These are phyloP conservation scores for Protobothrops flavoviridis DNA, from an alignment of 2,113 vertebrate genomes.

Conservation along the genomic window DNA sequence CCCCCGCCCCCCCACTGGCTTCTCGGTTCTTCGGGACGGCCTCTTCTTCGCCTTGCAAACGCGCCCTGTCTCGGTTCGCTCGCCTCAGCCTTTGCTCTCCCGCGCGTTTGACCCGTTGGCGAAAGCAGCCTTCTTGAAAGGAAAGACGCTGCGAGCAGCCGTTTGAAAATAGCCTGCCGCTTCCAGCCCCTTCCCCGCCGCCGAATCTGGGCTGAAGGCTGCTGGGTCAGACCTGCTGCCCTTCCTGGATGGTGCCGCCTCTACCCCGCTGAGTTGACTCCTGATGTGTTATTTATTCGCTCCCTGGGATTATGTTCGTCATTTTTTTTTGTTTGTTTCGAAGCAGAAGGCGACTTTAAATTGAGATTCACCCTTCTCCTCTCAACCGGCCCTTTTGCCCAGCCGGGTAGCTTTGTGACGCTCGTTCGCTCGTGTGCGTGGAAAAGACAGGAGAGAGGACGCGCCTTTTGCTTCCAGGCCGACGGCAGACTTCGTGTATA, in stretches of 20 bases:
- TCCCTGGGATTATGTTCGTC: constrained; percentile 56
- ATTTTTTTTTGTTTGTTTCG: constrained; percentile 56
- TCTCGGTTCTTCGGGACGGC: constrained; percentile 28
- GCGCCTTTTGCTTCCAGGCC: neutral
- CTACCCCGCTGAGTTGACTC: neutral
- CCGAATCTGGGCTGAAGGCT: constrained; percentile 16
- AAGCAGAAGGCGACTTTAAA: constrained; percentile 52
- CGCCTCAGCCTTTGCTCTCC: neutral
- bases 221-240: constrained; percentile 16
- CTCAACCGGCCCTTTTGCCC: neutral
- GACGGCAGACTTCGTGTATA: neutral
- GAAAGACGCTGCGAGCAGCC: neutral
- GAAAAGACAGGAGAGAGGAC: too few species aligned
- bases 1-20: neutral
- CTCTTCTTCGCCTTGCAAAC: neutral
- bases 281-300: constrained; percentile 73
- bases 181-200: neutral
- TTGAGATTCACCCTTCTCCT: neutral
- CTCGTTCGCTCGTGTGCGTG: neutral
- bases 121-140: neutral
- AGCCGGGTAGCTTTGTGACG: neutral
- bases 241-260: neutral
- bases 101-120: neutral
- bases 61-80: neutral
- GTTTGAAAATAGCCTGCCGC: neutral